phyloP scores from a whole-genome alignment of 2,888 invertebrate genomes.

The Altica lythri region DNA sequence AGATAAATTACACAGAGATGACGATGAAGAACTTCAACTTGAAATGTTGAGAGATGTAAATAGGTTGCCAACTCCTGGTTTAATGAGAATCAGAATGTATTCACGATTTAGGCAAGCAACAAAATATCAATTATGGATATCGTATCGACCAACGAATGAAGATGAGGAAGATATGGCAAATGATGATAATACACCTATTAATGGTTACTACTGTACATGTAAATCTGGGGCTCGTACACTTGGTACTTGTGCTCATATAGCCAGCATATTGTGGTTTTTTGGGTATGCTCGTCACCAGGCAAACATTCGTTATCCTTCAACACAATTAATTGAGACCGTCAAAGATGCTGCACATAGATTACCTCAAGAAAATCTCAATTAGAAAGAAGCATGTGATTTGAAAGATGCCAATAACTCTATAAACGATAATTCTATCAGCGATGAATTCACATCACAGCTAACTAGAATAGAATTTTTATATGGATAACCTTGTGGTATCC shows the following conservation, averaged over 20 bases:
- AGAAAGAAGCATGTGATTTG: too few species aligned
- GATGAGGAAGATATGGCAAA: background rate
- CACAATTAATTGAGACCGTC: background rate
- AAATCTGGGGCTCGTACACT: slow-evolving; percentile 6
- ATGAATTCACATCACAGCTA: too few species aligned
- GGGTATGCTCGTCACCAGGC: slow-evolving; percentile 4
- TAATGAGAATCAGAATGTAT: slow-evolving; percentile 5
- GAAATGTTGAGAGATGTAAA: background rate
- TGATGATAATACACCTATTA: background rate
- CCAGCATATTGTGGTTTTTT: slow-evolving; percentile 7
- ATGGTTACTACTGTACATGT: slow-evolving; percentile 5
- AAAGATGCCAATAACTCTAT: too few species aligned
- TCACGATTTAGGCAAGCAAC: slow-evolving; percentile 3
- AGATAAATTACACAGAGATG: slow-evolving; percentile 9
- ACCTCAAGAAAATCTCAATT: background rate
- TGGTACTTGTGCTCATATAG: slow-evolving; percentile 6
- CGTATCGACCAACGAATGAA: slow-evolving; percentile 6
- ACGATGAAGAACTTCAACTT: background rate
- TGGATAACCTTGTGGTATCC: too few species aligned
- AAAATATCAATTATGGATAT: slow-evolving; percentile 13
- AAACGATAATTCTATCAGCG: too few species aligned
- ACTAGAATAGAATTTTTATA: too few species aligned
- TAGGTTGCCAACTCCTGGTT: slow-evolving; percentile 1
- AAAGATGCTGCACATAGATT: background rate
- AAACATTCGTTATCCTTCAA: slow-evolving; percentile 1